Base-by-base conservation (phyloP, 2,797 vertebrate species). In the Falco novaeseelandiae region DNA sequence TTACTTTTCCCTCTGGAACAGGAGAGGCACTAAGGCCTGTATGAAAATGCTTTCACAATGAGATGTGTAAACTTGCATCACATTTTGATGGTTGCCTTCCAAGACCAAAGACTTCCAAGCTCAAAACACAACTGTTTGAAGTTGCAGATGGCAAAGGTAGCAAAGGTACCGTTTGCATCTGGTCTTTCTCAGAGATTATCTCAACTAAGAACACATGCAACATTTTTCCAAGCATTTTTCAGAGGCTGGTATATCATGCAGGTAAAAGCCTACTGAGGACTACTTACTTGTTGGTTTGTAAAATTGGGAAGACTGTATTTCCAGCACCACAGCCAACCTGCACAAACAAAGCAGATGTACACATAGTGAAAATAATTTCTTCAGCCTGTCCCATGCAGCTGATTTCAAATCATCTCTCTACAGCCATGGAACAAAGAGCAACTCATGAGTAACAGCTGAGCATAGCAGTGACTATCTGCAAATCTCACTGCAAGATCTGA, bases 281-380 rank as follows among this genome's bases (percentile, higher is more conserved):
- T n/a, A 98, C 99, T 99, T 98, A 99, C 99, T 99, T 99, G 98
- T 99, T 99, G 76, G 99, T 99, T 97, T 99, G 99, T 81, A 99
- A 97, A 96, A 99, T 99, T 26, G 99, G 99, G 96, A 99, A 99
- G 69, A 99, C 99, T 4, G 99, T 99, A 96, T 99, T 99, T 85
- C 99, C 99, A 67, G 99, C 99, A 81, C 99, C 99, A 96, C 99
- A 99, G 97, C 99, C 99, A 73, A 99, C 99, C 99, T 99, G 98
- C 27, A 93, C 51, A 96, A 29, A 96, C 16, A 97, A 83, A 97
- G 67, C 1, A 87, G 65, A 90, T 3, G 16, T 1, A 27, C 42
- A 65, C 17, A 36, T 0, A 55, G 34, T 93, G 65, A 87, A 82
- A 87, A 73, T 3, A 17, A 36, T 62, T 92, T 58, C 63, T 84